Conservation (phyloP, 2,113 vertebrate species). For the Ammodytes dubius region DNA sequence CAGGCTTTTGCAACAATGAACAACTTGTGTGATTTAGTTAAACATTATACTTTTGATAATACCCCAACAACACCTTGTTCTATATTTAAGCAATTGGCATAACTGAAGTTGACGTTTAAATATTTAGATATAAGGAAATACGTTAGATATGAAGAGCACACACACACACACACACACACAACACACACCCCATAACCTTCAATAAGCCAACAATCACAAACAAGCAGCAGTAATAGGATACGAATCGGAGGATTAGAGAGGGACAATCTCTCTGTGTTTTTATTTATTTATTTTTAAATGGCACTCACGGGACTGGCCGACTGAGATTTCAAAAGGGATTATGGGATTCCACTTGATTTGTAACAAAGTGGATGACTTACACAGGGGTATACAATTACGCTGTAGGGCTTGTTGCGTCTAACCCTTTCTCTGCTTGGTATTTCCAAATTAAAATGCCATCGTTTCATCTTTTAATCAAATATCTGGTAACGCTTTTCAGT, state of each 20-base stretch:
- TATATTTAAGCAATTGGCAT: slow-evolving; percentile 6
- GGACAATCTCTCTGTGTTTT: slow-evolving; percentile 17
- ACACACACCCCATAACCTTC: slow-evolving; percentile 17
- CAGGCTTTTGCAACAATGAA: slow-evolving; percentile 26
- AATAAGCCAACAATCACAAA: slow-evolving; percentile 29
- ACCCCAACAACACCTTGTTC: neutral
- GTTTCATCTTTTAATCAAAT: neutral
- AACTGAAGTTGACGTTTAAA: slow-evolving; percentile 2
- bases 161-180: no score
- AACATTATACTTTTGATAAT: slow-evolving; percentile 27
- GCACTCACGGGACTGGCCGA: slow-evolving; percentile 30
- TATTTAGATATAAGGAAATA: slow-evolving; percentile 13
- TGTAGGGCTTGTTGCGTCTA: slow-evolving; percentile 1
- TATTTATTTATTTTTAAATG: slow-evolving; percentile 15
- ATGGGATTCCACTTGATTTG: slow-evolving; percentile 41
- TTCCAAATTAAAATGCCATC: neutral
- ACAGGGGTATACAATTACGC: slow-evolving; percentile 6
- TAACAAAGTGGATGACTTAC: slow-evolving; percentile 27
- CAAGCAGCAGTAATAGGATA: slow-evolving; percentile 47
- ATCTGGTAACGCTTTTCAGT: neutral
- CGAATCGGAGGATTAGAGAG: slow-evolving; percentile 51
- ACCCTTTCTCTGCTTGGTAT: no score
- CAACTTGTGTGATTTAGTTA: slow-evolving; percentile 37
- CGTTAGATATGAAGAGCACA: neutral
- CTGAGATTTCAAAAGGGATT: slow-evolving; percentile 52